Evolutionary conservation across 2,888 invertebrate genomes (phyloP), one percentile per base, ranked within the genome.

Genomic region (Luperina testacea): DNA sequence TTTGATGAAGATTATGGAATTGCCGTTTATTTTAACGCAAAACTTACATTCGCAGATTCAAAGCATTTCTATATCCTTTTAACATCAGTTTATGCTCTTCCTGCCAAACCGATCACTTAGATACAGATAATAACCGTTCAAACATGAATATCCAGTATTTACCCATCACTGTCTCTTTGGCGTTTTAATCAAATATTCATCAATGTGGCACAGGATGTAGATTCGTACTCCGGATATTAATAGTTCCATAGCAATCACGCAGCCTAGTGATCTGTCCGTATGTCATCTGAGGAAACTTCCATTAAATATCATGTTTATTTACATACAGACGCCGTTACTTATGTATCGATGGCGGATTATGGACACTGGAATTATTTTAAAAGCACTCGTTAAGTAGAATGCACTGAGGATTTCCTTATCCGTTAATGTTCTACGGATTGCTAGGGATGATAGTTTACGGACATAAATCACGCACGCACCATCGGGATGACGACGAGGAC

Each of bases 161-260:
- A 75, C 15, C 48, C 27, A 45, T 32, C 11, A 72, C n/a, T 20
- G 20, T 82, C 48, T 74, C 27, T 76, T 86, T 48, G 61, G n/a
- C 51, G 53, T 75, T 80, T 82, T 83, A 89, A 82, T 86, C 72
- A 84, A 83, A 86, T 80, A 78, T 78, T 86, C 78, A 89, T 83
- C 68, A 81, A 81, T 77, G 64, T 63, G 73, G 69, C 74, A 64
- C 78, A 81, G 83, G 88, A 88, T 81, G 82, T 88, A 77, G 77
- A 83, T 74, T 82, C 85, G 77, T 80, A 83, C 80, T 77, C 78
- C 90, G 90, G 90, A 89, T 88, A 88, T 89, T 88, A 82, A 88
- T 84, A 89, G 75, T 77, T 77, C 72, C 76, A 87, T 79, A 81
- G 80, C 79, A 89, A 87, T 87, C 82, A 81, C 57, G 45, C 61